These are phyloP conservation scores for Odontophorus gujanensis DNA, from an alignment of 2,113 vertebrate genomes.

Conservation along the genomic window DNA sequence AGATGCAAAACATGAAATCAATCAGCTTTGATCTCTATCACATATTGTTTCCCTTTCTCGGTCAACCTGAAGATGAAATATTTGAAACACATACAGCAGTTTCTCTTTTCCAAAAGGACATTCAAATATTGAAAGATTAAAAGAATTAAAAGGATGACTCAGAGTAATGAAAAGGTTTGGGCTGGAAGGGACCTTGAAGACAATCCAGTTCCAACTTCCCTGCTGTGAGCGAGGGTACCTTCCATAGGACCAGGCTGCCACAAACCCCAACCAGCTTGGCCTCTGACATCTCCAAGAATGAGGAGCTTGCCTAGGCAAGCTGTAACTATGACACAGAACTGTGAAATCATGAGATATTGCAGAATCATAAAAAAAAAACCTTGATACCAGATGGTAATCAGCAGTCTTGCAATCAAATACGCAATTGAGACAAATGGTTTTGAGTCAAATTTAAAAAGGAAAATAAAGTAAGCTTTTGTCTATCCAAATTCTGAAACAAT, in stretches of 20 bases:
- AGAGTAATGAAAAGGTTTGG: neutral
- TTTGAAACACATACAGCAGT: neutral
- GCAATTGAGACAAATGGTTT: neutral
- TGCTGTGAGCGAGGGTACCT: neutral
- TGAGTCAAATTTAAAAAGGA: fast-evolving
- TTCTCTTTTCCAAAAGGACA: neutral
- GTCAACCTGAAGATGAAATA: neutral
- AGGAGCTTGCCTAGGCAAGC: neutral
- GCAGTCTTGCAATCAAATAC: neutral
- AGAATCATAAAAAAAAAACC: neutral
- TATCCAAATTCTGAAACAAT: neutral
- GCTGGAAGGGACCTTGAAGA: neutral
- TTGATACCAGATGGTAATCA: neutral
- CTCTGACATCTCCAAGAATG: neutral
- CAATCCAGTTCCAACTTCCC: neutral
- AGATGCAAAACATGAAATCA: neutral
- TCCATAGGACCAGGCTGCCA: neutral
- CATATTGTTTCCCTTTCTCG: neutral
- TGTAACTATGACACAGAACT: neutral
- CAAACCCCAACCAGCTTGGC: neutral
- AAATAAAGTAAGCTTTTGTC: neutral
- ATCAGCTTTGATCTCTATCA: neutral
- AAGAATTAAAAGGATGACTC: neutral
- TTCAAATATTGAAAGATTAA: neutral
- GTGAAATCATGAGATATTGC: neutral